Percentiles rank a stretch among this genome's conserved stretches.
Conservation (phyloP, 2,888 invertebrate species). For the Andrena minutula region DNA sequence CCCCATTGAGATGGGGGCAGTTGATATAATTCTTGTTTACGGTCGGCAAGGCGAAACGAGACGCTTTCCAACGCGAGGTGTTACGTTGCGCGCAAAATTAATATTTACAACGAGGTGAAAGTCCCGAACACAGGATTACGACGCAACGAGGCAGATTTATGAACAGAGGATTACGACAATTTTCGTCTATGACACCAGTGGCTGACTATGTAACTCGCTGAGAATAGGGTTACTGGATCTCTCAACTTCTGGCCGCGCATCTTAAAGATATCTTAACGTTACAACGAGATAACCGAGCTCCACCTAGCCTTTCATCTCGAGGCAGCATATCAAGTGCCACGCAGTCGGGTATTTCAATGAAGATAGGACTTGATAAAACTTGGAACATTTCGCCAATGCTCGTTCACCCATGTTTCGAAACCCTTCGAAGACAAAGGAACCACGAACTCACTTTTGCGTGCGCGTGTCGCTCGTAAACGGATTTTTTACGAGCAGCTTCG, state of each 20-base stretch:
- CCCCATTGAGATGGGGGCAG: not conserved
- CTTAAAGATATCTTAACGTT: no score
- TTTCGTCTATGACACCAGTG: conserved; percentile 1
- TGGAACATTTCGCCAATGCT: not conserved
- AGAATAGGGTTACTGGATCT: not conserved
- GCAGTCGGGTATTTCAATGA: not conserved
- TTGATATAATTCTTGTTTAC: not conserved
- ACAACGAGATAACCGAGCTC: no score
- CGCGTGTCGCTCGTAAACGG: not conserved
- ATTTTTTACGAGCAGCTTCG: not conserved
- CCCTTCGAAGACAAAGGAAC: not conserved
- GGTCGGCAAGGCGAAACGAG: conserved; percentile 8
- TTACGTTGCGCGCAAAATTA: conserved; percentile 48
- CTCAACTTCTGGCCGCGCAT: not conserved
- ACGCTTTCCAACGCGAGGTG: conserved; percentile 14
- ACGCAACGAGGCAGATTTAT: conserved; percentile 12
- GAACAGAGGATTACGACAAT: conserved; percentile 17
- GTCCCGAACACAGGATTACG: conserved; percentile 24
- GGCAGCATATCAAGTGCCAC: not conserved
- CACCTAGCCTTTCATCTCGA: no score
- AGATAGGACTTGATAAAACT: not conserved
- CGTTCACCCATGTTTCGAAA: not conserved
- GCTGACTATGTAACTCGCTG: not conserved
- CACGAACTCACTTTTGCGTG: not conserved
- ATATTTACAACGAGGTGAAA: conserved; percentile 52